Evolutionary conservation across 1,140 invertebrate genomes (phyloP).

Genomic region (Zaprionus ornatus): DNA sequence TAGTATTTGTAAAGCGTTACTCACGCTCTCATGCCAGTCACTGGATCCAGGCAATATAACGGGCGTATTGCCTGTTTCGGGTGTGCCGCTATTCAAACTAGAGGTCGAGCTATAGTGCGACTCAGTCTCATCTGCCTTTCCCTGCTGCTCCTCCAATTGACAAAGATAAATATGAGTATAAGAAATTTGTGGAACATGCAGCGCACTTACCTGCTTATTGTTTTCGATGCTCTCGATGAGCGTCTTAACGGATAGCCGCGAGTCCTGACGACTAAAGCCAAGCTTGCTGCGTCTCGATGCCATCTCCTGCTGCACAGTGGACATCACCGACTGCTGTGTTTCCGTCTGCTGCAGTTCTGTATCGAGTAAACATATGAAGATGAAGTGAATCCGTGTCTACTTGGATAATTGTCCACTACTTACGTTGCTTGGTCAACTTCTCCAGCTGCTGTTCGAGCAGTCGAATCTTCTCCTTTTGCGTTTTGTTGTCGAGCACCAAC

Average conservation of each 20-base stretch:
- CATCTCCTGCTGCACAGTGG: conserved; percentile 86
- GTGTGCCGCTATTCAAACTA: conserved; percentile 81
- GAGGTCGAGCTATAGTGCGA: conserved; percentile 84
- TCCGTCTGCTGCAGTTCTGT: conserved; percentile 84
- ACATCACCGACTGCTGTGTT: conserved; percentile 85
- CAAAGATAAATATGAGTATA: neutral
- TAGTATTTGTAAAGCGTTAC: neutral
- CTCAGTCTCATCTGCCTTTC: conserved; percentile 72
- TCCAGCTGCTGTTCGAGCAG: conserved; percentile 92
- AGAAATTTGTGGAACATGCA: neutral
- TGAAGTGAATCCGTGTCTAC: neutral
- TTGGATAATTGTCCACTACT: conserved; percentile 9
- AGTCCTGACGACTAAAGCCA: conserved; percentile 88
- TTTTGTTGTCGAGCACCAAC: conserved; percentile 92
- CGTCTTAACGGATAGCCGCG: conserved; percentile 93
- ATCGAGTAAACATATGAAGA: neutral
- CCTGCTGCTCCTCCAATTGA: conserved; percentile 38
- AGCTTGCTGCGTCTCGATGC: conserved; percentile 86
- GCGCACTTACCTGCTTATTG: conserved; percentile 89
- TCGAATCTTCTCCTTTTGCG: conserved; percentile 90
- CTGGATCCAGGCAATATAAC: conserved; percentile 64
- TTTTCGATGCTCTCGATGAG: conserved; percentile 96
- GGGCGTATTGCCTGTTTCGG: conserved; percentile 66
- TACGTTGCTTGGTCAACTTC: conserved; percentile 85
- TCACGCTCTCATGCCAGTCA: conserved; percentile 80